A percentile compares a stretch with the other conserved stretches of the same genome.
Evolutionary conservation across 2,797 vertebrate genomes (phyloP).

Genomic region (Nannoperca australis): DNA sequence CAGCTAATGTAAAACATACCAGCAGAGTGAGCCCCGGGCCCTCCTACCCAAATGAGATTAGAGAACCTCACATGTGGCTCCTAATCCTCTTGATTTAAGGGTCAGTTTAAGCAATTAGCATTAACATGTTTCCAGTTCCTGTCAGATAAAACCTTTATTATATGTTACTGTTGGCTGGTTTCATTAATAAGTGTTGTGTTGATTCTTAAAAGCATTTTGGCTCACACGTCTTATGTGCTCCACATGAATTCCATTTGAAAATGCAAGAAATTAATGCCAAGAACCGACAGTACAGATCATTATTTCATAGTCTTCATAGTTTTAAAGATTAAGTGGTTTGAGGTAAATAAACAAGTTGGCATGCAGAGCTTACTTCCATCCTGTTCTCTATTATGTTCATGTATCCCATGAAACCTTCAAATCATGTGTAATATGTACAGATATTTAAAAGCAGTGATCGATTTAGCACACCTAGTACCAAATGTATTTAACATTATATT

Average conservation of each 20-base stretch:
- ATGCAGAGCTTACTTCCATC: neutral
- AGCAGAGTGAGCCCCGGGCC: conserved; percentile 57
- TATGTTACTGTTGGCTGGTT: conserved; percentile 41
- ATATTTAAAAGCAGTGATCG: too few relatives aligned
- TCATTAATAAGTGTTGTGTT: conserved; percentile 28
- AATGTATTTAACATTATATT: too few relatives aligned
- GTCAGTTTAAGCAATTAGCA: conserved; percentile 75
- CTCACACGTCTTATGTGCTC: neutral
- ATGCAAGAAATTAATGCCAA: neutral
- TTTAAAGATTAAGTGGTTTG: neutral
- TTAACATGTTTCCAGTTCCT: conserved; percentile 74
- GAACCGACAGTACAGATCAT: neutral
- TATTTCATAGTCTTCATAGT: neutral
- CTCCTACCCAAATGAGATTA: conserved; percentile 76
- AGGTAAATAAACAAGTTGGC: neutral
- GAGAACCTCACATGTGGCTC: conserved; percentile 78
- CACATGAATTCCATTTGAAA: conserved; percentile 12
- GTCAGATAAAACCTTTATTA: conserved; percentile 65
- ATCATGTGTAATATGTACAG: neutral
- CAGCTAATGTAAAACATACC: conserved; percentile 76
- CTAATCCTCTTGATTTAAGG: conserved; percentile 81
- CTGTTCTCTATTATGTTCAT: neutral
- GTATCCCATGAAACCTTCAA: neutral
- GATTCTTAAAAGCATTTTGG: conserved; percentile 36
- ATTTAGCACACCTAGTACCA: too few relatives aligned